Conservation (phyloP, 2,113 vertebrate species). For the Acanthochromis polyacanthus region DNA sequence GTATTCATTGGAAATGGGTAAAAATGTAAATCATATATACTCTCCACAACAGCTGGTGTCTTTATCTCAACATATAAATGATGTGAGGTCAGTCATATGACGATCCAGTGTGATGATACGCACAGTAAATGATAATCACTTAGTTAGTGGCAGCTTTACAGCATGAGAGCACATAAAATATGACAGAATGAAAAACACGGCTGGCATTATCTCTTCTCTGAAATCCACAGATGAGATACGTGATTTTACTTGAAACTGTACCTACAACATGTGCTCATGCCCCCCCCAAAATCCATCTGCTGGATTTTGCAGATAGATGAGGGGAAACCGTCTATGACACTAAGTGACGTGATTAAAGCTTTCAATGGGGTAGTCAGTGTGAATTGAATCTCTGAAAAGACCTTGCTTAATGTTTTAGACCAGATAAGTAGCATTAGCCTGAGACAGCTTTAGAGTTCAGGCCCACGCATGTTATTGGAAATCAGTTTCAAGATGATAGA, state of each 20-base stretch:
- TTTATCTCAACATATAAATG: constrained; percentile 61
- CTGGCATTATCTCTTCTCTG: constrained; percentile 46
- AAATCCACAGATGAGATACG: constrained; percentile 61
- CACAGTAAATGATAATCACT: constrained; percentile 59
- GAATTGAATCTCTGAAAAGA: constrained; percentile 72
- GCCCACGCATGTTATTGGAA: constrained; percentile 70
- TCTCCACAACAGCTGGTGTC: constrained; percentile 47
- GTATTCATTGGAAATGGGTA: constrained; percentile 43
- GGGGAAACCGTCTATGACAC: constrained; percentile 51
- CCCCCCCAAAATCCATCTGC: constrained; percentile 62
- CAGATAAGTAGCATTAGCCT: constrained; percentile 81
- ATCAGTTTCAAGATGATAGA: constrained; percentile 75
- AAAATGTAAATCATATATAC: constrained; percentile 45
- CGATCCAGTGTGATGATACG: constrained; percentile 6
- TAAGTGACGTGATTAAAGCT: constrained; percentile 79
- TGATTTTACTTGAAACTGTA: constrained; percentile 58
- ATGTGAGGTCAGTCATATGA: constrained; percentile 48
- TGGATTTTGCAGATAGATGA: constrained; percentile 78
- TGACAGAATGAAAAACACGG: constrained; percentile 54
- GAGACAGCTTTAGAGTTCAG: constrained; percentile 74
- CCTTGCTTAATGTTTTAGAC: constrained; percentile 78
- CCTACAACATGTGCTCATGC: constrained; percentile 43
- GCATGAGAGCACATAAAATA: constrained; percentile 57
- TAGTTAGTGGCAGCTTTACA: constrained; percentile 54
- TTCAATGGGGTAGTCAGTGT: constrained; percentile 53